Percentiles rank a stretch among this genome's conserved stretches.
These are phyloP conservation scores for Sialis fuliginosa DNA, from an alignment of 2,888 invertebrate species.

Conservation along the genomic window DNA sequence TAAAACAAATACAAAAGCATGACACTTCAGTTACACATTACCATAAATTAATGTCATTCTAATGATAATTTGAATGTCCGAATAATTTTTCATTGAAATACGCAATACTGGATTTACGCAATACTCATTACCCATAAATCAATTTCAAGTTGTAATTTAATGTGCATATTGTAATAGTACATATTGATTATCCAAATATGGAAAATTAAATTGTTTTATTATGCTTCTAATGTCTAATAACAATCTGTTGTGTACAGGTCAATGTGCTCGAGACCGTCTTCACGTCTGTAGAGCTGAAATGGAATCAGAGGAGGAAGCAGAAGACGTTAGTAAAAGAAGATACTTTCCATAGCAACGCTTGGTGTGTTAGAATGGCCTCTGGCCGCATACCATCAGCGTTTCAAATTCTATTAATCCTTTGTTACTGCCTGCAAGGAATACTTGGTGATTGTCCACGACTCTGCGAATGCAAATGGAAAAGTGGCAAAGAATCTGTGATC, in stretches of 20 bases:
- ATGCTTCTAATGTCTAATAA: background rate
- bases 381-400: background rate
- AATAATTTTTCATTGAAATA: constrained; percentile 10
- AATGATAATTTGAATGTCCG: constrained; percentile 12
- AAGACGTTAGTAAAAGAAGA: constrained; percentile 1
- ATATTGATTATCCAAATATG: too few species aligned
- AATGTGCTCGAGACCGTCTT: background rate
- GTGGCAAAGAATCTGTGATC: constrained; percentile 69
- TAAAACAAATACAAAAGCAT: too few species aligned
- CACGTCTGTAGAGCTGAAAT: too few species aligned
- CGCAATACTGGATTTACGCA: constrained; percentile 1
- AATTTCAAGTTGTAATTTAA: too few species aligned
- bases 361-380: constrained; percentile 1
- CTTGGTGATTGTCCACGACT: constrained; percentile 50
- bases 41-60: constrained; percentile 10
- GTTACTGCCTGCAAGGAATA: constrained; percentile 24
- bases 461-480: constrained; percentile 81
- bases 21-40: constrained; percentile 3
- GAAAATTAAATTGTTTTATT: too few species aligned
- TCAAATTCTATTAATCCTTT: constrained; percentile 16
- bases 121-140: constrained; percentile 5
- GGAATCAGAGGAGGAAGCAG: background rate
- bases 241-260: background rate
- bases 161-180: too few species aligned
- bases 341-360: constrained; percentile 2